Evolutionary conservation across 2,113 vertebrate species (phyloP).

Genomic region (Hydrochoerus hydrochaeris): DNA sequence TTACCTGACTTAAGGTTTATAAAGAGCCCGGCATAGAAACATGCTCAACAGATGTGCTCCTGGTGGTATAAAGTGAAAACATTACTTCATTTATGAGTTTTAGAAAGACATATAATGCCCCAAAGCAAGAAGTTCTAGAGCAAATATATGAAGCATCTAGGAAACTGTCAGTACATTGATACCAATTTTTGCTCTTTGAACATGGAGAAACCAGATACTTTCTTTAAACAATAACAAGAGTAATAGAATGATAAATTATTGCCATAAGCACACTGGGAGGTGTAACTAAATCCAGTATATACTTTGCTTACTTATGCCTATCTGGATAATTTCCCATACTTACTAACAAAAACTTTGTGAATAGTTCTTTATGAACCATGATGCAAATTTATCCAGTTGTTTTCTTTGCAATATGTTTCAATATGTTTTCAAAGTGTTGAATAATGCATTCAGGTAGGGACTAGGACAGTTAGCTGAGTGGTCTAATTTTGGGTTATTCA

Average conservation of each 20-base stretch:
- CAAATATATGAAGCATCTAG: neutral
- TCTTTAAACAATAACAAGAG: neutral
- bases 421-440: neutral
- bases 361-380: neutral
- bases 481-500: neutral
- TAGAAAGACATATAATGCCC: neutral
- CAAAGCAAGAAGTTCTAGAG: neutral
- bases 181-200: neutral
- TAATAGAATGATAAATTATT: neutral
- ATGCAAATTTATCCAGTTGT: neutral
- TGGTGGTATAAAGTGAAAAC: neutral
- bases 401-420: neutral
- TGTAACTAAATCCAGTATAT: neutral
- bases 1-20: neutral
- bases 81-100: neutral
- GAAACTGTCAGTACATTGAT: neutral
- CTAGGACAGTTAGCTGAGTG: neutral
- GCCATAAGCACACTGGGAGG: neutral
- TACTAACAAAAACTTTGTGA: neutral
- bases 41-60: neutral
- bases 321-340: neutral
- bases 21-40: neutral
- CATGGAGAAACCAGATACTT: neutral
- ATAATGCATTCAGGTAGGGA: neutral
- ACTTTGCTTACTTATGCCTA: neutral